Base-by-base conservation (phyloP, 2,888 invertebrate species). In the Aphidoletes aphidimyza region DNA sequence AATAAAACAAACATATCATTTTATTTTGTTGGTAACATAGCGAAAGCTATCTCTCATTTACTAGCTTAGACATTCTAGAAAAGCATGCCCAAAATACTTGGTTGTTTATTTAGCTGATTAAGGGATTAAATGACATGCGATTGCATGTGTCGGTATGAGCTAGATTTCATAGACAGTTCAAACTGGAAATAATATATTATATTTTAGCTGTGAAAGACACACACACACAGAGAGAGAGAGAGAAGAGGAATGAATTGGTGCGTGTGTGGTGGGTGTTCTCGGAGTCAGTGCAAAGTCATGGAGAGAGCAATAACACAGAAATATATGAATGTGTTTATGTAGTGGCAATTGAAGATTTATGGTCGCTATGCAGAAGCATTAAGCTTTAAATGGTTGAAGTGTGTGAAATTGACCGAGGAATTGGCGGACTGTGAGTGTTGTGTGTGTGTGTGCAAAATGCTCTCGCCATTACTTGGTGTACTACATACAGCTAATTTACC, bases 81-180 rank as follows among this genome's bases (percentile, higher is more conserved):
- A 54, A 22, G 22, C 54, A 54, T 22, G 22, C 54, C 26, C 54
- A 54, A 47, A 47, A 54, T 54, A 54, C 26, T 54, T 54, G n/a
- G 54, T 54, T 54, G 54, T 54, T 22, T 54, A 54, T 54, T 54
- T 54, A 5, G n/a, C 54, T 54, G 54, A 54, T 54, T 54, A 54
- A 54, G 22, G 54, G 54, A 54, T 54, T 54, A 54, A 54, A 6
- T 54, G 54, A 14, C 54, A 54, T 8, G 22, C 54, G 8, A 9
- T 9, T 22, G 54, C 26, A 22, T 54, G 22, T 26, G 3, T 47
- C 17, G 22, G 22, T 54, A 54, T 47, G 54, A 54, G 22, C 26
- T 54, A 26, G 6, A 54, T 22, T 26, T 54, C 54, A 54, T 54
- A 26, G n/a, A n/a, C 26, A 54, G 54, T 54, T 26, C 1, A 22